Conservation (phyloP, 2,888 invertebrate genomes). For the Cybosia mesomella region DNA sequence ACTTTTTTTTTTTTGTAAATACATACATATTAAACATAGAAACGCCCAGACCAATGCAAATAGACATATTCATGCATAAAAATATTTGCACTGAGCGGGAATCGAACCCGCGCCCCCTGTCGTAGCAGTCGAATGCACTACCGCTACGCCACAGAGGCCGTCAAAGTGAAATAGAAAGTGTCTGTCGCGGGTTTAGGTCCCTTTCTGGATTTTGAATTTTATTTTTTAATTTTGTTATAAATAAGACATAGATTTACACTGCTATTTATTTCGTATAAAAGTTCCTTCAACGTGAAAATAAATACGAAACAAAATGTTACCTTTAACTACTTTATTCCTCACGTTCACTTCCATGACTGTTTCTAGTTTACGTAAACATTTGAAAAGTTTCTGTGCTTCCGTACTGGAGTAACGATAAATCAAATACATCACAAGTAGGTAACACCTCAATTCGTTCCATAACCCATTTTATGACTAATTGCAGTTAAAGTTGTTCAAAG, state of each 20-base stretch:
- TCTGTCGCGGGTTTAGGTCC: too few relatives aligned
- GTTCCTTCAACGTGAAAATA: not conserved
- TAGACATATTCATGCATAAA: too few relatives aligned
- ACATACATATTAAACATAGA: too few relatives aligned
- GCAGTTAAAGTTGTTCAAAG: constrained; percentile 50
- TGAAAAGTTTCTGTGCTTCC: constrained; percentile 34
- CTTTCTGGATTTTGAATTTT: not conserved
- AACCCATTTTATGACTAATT: constrained; percentile 51
- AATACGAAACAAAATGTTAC: constrained; percentile 17
- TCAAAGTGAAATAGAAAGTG: too few relatives aligned
- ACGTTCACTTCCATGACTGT: constrained; percentile 11
- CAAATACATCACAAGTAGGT: constrained; percentile 35
- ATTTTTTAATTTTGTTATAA: not conserved
- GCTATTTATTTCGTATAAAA: constrained; percentile 10
- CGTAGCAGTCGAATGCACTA: too few relatives aligned
- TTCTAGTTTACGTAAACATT: constrained; percentile 36
- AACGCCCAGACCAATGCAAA: too few relatives aligned
- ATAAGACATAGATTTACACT: not conserved
- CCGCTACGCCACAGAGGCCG: too few relatives aligned
- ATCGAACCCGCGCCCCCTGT: too few relatives aligned
- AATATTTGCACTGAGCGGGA: too few relatives aligned
- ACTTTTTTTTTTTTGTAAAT: too few relatives aligned
- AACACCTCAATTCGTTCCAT: constrained; percentile 40
- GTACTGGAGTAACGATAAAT: constrained; percentile 32
- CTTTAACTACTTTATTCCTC: not conserved